phyloP scores from a whole-genome alignment of 2,797 vertebrate genomes.

The Acanthopagrus latus region DNA sequence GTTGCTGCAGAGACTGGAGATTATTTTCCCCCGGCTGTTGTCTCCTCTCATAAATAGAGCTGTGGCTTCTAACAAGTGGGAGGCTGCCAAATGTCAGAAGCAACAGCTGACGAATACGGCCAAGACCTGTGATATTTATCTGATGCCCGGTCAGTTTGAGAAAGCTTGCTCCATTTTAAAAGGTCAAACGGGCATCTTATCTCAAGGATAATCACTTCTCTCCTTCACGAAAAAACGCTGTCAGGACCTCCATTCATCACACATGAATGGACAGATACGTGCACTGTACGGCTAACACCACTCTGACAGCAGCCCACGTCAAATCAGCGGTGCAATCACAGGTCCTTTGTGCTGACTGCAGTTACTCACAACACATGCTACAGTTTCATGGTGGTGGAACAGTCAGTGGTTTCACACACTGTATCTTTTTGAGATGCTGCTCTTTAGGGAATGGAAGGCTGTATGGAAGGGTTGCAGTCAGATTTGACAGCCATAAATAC shows the following conservation, averaged over 20 bases:
- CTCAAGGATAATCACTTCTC: constrained; percentile 60
- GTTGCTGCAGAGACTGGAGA: constrained; percentile 5
- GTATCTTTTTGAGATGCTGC: constrained; percentile 19
- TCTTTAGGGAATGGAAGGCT: constrained; percentile 9
- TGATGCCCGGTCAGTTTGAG: constrained; percentile 60
- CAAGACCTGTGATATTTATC: constrained; percentile 75
- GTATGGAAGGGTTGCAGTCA: background rate
- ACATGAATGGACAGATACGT: constrained; percentile 33
- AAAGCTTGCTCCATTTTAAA: constrained; percentile 52
- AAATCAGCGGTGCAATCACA: constrained; percentile 66
- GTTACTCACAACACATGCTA: constrained; percentile 27
- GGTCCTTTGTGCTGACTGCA: constrained; percentile 46
- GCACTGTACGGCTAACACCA: constrained; percentile 14
- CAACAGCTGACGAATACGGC: constrained; percentile 64
- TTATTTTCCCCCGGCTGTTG: constrained; percentile 13
- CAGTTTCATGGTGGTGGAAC: constrained; percentile 19
- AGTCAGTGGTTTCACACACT: constrained; percentile 11
- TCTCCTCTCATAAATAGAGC: constrained; percentile 43
- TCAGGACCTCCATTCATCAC: constrained; percentile 46
- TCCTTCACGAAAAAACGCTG: constrained; percentile 29
- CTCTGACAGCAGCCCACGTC: constrained; percentile 42
- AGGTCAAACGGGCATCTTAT: constrained; percentile 68
- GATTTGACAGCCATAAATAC: constrained; percentile 15
- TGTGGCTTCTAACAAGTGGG: constrained; percentile 49
- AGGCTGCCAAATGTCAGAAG: constrained; percentile 69